Evolutionary conservation across 2,113 vertebrate genomes (phyloP).

Genomic region (Echinops telfairi): DNA sequence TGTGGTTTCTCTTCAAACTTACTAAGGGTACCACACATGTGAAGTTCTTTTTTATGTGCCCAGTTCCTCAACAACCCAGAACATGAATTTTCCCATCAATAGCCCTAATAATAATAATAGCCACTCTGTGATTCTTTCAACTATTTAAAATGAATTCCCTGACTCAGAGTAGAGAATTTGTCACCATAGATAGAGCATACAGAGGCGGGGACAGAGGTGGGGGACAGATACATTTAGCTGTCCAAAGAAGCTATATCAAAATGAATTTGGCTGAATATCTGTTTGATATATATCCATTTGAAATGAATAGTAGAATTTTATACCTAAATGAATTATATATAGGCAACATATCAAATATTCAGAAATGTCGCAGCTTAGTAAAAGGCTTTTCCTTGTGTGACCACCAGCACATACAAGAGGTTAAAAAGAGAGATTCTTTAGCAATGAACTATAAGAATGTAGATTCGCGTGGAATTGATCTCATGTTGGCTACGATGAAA

Average conservation of each 20-base stretch:
- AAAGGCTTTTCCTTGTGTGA: constrained; percentile 1
- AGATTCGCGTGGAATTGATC: not conserved
- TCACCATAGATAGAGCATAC: not conserved
- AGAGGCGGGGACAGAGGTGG: too few relatives aligned
- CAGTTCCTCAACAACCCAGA: not conserved
- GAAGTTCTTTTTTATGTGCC: not conserved
- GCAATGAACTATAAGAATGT: not conserved
- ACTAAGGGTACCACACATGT: not conserved
- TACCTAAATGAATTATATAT: constrained; percentile 16
- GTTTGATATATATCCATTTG: not conserved
- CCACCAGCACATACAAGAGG: not conserved
- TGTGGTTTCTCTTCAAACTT: not conserved
- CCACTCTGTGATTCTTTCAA: not conserved
- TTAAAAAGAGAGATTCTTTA: not conserved
- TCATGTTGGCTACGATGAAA: not conserved
- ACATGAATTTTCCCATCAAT: not conserved
- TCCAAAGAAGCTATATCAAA: not conserved
- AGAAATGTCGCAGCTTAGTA: constrained; percentile 13
- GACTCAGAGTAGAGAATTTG: not conserved
- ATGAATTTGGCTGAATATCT: not conserved
- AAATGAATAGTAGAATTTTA: constrained; percentile 40
- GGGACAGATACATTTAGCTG: not conserved
- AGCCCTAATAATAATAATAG: not conserved
- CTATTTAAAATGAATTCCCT: not conserved
- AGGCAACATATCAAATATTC: not conserved